Percentiles rank a stretch among this genome's conserved stretches.
These are phyloP conservation scores for Rhamphomyia laevipes DNA, from an alignment of 2,888 invertebrate genomes.

Conservation along the genomic window DNA sequence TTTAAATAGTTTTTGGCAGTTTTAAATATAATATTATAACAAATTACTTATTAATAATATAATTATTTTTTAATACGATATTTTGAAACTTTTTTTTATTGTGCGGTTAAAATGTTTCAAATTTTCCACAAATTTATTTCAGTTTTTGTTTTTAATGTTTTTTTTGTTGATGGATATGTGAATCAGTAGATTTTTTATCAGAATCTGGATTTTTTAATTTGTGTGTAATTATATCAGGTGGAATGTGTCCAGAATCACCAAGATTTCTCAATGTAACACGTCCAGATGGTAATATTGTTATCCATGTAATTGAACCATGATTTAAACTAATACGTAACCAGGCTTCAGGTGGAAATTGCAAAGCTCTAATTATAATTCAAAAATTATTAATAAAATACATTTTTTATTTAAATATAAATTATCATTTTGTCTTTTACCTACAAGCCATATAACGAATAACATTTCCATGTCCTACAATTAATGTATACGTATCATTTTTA, in stretches of 20 bases:
- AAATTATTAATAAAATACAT: neutral
- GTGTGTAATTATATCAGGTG: slow-evolving; percentile 56
- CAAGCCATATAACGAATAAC: slow-evolving; percentile 94
- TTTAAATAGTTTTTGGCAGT: too few relatives aligned
- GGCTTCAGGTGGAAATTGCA: slow-evolving; percentile 94
- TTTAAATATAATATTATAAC: too few relatives aligned
- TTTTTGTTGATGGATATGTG: too few relatives aligned
- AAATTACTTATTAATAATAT: too few relatives aligned
- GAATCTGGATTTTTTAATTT: slow-evolving; percentile 27
- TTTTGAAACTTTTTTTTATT: too few relatives aligned
- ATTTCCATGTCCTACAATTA: slow-evolving; percentile 95
- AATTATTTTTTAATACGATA: too few relatives aligned
- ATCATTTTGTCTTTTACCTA: slow-evolving; percentile 43
- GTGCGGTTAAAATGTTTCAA: too few relatives aligned
- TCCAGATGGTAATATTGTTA: slow-evolving; percentile 76
- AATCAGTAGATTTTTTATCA: too few relatives aligned
- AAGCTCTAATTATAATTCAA: slow-evolving; percentile 51
- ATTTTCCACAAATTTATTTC: too few relatives aligned
- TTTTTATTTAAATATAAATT: neutral
- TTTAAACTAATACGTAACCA: slow-evolving; percentile 89
- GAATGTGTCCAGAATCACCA: slow-evolving; percentile 87
- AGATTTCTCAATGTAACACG: slow-evolving; percentile 67
- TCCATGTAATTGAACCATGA: slow-evolving; percentile 88
- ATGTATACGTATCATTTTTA: slow-evolving; percentile 68
- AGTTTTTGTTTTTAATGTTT: too few relatives aligned